Conservation (phyloP, 2,797 vertebrate genomes). For the Schizopygopsis malacanthus region DNA sequence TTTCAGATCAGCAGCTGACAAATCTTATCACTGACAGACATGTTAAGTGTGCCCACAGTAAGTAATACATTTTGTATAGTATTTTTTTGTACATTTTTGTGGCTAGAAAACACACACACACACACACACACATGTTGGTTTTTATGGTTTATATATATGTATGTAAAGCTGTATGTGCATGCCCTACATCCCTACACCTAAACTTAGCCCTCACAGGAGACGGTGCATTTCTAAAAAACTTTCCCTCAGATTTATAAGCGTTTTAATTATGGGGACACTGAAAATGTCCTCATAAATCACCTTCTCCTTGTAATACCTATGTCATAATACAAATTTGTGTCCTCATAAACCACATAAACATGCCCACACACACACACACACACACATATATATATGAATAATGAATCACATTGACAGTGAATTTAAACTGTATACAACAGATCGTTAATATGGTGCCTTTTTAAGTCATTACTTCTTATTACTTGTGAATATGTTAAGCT, state of each 20-base stretch:
- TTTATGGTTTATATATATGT: no score
- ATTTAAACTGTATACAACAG: background rate
- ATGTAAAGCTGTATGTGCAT: no score
- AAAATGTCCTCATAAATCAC: no score
- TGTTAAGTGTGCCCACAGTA: background rate
- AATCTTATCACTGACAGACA: slow-evolving; percentile 10
- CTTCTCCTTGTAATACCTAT: no score
- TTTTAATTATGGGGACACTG: no score
- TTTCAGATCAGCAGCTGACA: slow-evolving; percentile 11
- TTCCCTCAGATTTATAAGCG: no score
- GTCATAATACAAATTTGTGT: no score
- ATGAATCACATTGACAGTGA: background rate
- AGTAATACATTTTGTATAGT: background rate
- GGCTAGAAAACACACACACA: background rate
- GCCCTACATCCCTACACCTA: no score
- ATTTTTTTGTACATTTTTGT: background rate
- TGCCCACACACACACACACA: background rate
- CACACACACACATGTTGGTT: background rate
- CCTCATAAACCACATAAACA: no score
- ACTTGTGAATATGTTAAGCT: slow-evolving; percentile 15
- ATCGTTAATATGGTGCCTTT: slow-evolving; percentile 7
- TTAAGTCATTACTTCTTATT: background rate
- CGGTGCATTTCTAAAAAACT: no score
- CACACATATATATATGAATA: background rate
- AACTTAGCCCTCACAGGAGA: no score